Conservation (phyloP, 1,140 invertebrate genomes). For the Leucophenga varia region DNA sequence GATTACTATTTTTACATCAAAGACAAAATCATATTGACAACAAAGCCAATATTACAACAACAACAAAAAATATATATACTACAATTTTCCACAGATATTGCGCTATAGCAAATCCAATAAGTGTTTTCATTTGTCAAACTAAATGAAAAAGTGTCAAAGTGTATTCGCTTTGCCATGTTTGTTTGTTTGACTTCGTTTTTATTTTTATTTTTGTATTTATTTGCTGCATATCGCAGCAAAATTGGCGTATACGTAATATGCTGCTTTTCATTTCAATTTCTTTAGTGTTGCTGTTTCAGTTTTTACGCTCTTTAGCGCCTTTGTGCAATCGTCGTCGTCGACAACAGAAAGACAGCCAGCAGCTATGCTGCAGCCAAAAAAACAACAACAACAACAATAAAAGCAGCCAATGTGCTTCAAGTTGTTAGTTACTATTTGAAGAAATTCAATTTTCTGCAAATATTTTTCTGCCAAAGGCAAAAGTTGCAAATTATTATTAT, state of each 20-base stretch:
- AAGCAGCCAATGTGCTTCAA: not conserved
- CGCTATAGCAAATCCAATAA: conserved; percentile 26
- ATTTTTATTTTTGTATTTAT: too few species aligned
- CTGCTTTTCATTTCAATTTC: too few species aligned
- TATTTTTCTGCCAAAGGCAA: conserved; percentile 38
- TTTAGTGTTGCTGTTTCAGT: too few species aligned
- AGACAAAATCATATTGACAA: too few species aligned
- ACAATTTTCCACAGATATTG: too few species aligned
- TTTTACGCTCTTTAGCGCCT: not conserved
- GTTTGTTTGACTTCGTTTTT: too few species aligned
- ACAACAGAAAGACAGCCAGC: not conserved
- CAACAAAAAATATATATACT: too few species aligned
- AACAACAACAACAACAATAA: not conserved
- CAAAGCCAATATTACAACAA: too few species aligned
- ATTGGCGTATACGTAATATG: not conserved
- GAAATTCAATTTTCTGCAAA: conserved; percentile 43
- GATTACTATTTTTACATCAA: too few species aligned
- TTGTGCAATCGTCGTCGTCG: too few species aligned
- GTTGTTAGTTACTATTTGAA: conserved; percentile 14
- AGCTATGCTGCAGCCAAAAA: not conserved
- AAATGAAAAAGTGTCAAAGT: conserved; percentile 9
- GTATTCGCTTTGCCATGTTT: too few species aligned
- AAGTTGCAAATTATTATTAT: conserved; percentile 41
- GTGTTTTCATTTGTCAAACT: conserved; percentile 34
- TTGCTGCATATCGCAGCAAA: too few species aligned